Base-by-base conservation (phyloP, 2,797 vertebrate genomes). In the Diceros bicornis region DNA sequence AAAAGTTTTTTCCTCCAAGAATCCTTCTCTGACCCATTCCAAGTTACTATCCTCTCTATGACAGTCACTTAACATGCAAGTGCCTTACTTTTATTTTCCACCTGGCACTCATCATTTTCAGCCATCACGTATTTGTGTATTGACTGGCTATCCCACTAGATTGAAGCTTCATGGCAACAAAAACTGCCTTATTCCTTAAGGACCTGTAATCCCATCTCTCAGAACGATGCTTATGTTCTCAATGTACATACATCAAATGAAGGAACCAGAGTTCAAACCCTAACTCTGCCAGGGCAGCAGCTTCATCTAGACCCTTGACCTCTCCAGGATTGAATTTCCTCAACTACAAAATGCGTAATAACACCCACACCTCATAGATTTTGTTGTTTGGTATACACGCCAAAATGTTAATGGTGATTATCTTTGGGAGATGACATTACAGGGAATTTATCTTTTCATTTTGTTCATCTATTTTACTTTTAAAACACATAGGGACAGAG, bases 361-460 rank as follows among this genome's bases (percentile, higher is more conserved):
- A n/a, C 61, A n/a, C 6, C 64, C 47, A n/a, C 0, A 61, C 10
- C n/a, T 59, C 8, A 20, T 7, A 44, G 57, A 25, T n/a, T n/a
- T 66, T 83, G 57, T 16, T 81, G 20, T 66, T 68, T 55, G 81
- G 21, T 72, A 41, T 34, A 72, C 10, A 64, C 1, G 2, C 16
- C 52, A 52, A 91, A 52, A 85, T 25, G 17, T 78, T 81, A 90
- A 68, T 52, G 55, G 20, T 74, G 81, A 92, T 94, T 94, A 82
- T 95, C 50, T 95, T 78, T 72, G 68, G 66, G 77, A 95, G 83
- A 72, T 68, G 23, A 52, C 86, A 97, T 96, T 93, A 75, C 37
- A 89, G 69, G 14, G 57, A 69, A 86, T 89, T 96, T 94, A 59
- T 64, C 91, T 95, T 90, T 94, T 93, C 74, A 78, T 66, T 90